Evolutionary conservation across 2,113 vertebrate genomes (phyloP).

Genomic region (Dolichallabes microphthalmus): DNA sequence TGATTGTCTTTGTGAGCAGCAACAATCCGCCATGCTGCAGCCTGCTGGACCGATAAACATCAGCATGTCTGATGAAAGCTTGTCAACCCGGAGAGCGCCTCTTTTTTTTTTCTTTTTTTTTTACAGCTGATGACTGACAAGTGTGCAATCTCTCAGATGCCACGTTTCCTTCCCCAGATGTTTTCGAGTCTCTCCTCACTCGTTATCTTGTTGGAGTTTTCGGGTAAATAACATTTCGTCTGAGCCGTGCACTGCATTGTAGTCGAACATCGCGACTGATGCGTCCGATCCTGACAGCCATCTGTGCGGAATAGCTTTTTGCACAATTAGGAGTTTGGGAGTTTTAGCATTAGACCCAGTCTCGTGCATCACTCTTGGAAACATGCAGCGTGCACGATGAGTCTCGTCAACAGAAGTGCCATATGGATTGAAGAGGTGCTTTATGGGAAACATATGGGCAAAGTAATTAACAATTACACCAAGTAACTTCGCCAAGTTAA

Average conservation of each 20-base stretch:
- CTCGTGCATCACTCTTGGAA: background rate
- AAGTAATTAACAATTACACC: conserved; percentile 48
- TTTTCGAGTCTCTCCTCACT: conserved; percentile 32
- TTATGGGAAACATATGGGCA: conserved; percentile 42
- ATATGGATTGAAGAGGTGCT: conserved; percentile 47
- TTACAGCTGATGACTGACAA: conserved; percentile 53
- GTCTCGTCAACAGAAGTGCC: conserved; percentile 41
- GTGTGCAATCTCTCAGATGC: conserved; percentile 43
- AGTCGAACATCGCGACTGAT: conserved; percentile 30
- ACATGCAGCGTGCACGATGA: conserved; percentile 4
- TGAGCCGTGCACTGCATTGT: conserved; percentile 33
- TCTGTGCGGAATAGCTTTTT: conserved; percentile 44
- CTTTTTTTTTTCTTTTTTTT: background rate
- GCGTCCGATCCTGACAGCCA: conserved; percentile 54
- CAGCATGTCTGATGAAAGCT: conserved; percentile 44
- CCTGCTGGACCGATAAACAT: conserved; percentile 39
- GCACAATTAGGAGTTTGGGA: conserved; percentile 45
- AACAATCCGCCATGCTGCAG: conserved; percentile 36
- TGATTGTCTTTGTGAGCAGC: conserved; percentile 11
- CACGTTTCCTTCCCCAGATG: conserved; percentile 50
- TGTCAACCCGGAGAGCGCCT: conserved; percentile 38
- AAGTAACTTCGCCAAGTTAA: conserved; percentile 36
- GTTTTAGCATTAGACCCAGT: conserved; percentile 35
- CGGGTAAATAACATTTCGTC: conserved; percentile 18
- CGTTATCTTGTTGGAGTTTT: conserved; percentile 16